These are phyloP conservation scores for Mnemiopsis leidyi DNA, from an alignment of 37 sponge, comb jelly and placozoan genomes.

Conservation along the genomic window DNA sequence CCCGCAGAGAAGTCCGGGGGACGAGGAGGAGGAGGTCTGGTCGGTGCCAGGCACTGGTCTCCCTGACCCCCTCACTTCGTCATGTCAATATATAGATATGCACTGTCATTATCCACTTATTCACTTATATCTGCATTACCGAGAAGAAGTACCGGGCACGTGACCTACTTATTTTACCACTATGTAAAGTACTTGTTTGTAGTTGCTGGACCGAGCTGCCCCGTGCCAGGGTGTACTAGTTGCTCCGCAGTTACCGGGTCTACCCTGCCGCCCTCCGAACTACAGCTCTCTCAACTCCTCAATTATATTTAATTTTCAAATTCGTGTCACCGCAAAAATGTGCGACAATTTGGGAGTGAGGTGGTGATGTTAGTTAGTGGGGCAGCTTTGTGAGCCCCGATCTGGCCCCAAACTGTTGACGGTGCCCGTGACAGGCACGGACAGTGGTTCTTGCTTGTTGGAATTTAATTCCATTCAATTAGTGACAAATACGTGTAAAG, in stretches of 20 bases:
- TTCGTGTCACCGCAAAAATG: slow-evolving; percentile 49
- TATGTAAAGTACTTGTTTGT: slow-evolving; percentile 24
- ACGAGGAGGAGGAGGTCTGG: neutral
- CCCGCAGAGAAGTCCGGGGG: too few relatives aligned
- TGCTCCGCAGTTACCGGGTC: neutral
- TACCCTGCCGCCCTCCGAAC: neutral
- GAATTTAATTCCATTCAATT: slow-evolving; percentile 51
- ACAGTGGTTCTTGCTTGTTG: neutral
- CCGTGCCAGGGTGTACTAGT: slow-evolving; percentile 20
- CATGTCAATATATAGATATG: slow-evolving; percentile 31
- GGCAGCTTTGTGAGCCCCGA: neutral
- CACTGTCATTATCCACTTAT: slow-evolving; percentile 51
- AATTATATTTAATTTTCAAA: slow-evolving; percentile 63
- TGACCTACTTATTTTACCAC: slow-evolving; percentile 18
- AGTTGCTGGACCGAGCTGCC: neutral
- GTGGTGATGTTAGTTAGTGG: too few relatives aligned
- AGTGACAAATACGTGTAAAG: neutral
- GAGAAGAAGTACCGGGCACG: neutral
- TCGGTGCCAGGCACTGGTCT: neutral
- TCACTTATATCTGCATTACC: slow-evolving; percentile 45
- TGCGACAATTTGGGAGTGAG: neutral
- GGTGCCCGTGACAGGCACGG: slow-evolving; percentile 27
- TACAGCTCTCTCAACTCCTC: neutral
- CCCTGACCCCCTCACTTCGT: neutral
- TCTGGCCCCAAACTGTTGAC: neutral